Percentiles rank a stretch among this genome's conserved stretches.
These are phyloP conservation scores for Ophonus ardosiacus DNA, from an alignment of 2,888 invertebrate genomes.

Conservation along the genomic window DNA sequence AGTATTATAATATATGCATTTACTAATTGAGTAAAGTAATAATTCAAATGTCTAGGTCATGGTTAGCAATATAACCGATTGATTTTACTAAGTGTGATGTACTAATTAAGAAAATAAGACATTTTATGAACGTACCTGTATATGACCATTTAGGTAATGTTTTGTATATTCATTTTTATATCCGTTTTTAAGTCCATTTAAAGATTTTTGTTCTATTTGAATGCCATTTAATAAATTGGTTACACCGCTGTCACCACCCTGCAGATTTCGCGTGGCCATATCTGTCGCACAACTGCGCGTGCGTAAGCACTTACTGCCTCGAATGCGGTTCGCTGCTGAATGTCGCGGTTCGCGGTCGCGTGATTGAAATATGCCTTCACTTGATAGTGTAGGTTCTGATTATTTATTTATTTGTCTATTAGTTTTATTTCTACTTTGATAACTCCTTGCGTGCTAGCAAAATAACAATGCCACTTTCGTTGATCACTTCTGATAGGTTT, in stretches of 20 bases:
- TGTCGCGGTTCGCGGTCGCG: conserved; percentile 61
- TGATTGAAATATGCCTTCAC: conserved; percentile 33
- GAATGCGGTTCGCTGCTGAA: conserved; percentile 53
- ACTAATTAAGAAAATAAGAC: conserved; percentile 37
- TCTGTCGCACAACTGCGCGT: conserved; percentile 65
- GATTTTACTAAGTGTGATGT: conserved; percentile 31
- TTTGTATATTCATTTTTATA: conserved; percentile 60
- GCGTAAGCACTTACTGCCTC: conserved; percentile 59
- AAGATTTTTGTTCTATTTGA: conserved; percentile 37
- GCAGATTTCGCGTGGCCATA: conserved; percentile 68
- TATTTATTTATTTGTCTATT: conserved; percentile 40
- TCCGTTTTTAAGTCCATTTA: conserved; percentile 59
- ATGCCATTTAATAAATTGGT: conserved; percentile 67
- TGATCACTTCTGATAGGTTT: background rate
- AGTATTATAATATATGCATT: background rate
- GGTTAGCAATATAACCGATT: conserved; percentile 52
- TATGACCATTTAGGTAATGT: conserved; percentile 59
- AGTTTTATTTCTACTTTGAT: conserved; percentile 26
- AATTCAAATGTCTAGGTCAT: conserved; percentile 59
- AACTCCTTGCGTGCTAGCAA: conserved; percentile 4
- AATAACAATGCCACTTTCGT: conserved; percentile 7
- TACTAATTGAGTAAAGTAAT: conserved; percentile 37
- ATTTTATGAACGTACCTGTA: conserved; percentile 63
- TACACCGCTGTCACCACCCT: conserved; percentile 67
- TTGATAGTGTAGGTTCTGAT: conserved; percentile 8